Conservation (phyloP, 2,113 vertebrate genomes). For the Gadus macrocephalus region DNA sequence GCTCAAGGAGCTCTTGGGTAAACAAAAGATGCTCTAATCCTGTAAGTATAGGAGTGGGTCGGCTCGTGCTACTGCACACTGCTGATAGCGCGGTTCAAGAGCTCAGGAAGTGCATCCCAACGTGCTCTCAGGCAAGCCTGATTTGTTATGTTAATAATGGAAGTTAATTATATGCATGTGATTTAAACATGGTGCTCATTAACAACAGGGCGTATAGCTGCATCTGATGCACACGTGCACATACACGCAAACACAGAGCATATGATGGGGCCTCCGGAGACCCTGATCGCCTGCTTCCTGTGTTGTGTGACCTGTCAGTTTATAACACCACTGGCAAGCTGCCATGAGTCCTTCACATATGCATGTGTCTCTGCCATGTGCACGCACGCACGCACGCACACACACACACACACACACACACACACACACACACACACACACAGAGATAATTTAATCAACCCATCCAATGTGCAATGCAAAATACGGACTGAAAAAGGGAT, state of each 20-base stretch:
- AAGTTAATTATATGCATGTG: conserved; percentile 42
- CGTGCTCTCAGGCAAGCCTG: background rate
- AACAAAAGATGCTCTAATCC: too few species aligned
- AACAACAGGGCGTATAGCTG: conserved; percentile 37
- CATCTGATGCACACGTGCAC: conserved; percentile 14
- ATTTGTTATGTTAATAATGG: conserved; percentile 53
- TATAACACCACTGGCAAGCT: background rate
- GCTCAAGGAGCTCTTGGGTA: too few species aligned
- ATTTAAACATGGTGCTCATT: conserved; percentile 34
- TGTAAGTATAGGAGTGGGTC: background rate
- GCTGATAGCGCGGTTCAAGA: conserved; percentile 7
- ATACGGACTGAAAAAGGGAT: background rate
- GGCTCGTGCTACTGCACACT: too few species aligned
- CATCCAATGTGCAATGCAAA: conserved; percentile 4
- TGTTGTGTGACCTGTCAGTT: background rate
- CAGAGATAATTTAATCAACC: conserved; percentile 7
- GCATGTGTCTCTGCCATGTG: background rate
- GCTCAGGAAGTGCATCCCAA: background rate
- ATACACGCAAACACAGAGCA: conserved; percentile 6
- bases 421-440: conserved; percentile 5
- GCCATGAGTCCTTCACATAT: background rate
- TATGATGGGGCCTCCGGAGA: background rate
- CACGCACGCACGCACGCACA: conserved; percentile 6
- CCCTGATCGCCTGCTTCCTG: background rate
- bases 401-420: background rate